Evolutionary conservation across 2,113 vertebrate species (phyloP).

Genomic region (Callionymus lyra): DNA sequence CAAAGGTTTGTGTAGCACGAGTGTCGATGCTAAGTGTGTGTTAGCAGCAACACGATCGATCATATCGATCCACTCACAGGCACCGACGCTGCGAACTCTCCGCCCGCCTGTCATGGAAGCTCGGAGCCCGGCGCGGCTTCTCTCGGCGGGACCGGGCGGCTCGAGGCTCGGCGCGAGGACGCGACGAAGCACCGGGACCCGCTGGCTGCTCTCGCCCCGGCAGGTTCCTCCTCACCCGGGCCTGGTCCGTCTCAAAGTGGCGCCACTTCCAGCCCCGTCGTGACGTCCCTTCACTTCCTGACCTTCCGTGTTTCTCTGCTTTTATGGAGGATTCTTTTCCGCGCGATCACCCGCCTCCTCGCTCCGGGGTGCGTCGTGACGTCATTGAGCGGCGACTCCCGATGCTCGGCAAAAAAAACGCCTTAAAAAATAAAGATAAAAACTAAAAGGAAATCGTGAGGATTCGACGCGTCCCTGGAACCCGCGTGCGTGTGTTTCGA

Average conservation of each 20-base stretch:
- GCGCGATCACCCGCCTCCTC: conserved; percentile 67
- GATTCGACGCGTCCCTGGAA: too few relatives aligned
- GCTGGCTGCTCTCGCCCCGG: conserved; percentile 21
- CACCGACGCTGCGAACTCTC: conserved; percentile 1
- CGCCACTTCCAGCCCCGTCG: background rate
- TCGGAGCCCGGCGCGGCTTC: background rate
- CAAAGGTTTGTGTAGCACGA: conserved; percentile 2
- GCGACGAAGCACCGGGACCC: conserved; percentile 46
- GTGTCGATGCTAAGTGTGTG: conserved; percentile 26
- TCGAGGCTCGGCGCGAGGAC: conserved; percentile 42
- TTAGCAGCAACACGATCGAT: too few relatives aligned
- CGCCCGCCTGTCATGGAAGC: conserved; percentile 1
- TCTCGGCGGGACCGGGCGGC: conserved; percentile 34
- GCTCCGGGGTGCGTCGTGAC: conserved; percentile 63
- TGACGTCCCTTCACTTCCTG: conserved; percentile 23
- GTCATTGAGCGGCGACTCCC: conserved; percentile 69
- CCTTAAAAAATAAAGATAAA: too few relatives aligned
- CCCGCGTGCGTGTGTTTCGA: too few relatives aligned
- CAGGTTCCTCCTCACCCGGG: conserved; percentile 20
- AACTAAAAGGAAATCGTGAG: too few relatives aligned
- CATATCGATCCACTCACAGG: too few relatives aligned
- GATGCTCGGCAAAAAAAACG: background rate
- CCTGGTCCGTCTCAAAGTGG: conserved; percentile 4
- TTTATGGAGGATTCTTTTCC: conserved; percentile 62
- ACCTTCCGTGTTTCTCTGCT: conserved; percentile 56